Evolutionary conservation across 2,797 vertebrate species (phyloP).

Genomic region (Manis pentadactyla): DNA sequence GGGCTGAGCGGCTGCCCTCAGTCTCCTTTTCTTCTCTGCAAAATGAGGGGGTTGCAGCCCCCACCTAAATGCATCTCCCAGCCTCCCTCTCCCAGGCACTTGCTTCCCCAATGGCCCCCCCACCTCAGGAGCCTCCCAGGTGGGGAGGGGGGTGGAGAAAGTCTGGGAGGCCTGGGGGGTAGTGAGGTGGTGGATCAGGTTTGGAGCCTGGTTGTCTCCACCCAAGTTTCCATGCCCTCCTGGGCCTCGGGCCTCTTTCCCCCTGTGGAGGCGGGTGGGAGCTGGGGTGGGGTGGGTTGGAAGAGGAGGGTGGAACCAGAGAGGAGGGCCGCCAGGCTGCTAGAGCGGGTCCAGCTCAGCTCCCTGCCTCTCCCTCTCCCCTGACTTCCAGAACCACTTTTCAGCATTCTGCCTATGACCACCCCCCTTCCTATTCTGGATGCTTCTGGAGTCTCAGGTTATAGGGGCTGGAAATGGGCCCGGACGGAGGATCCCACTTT

Average conservation of each 20-base stretch:
- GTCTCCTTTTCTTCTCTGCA: neutral
- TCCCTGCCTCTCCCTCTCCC: neutral
- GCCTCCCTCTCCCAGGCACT: neutral
- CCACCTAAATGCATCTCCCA: neutral
- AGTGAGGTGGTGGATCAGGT: too few relatives aligned
- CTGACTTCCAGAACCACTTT: constrained; percentile 6
- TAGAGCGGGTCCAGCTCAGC: neutral
- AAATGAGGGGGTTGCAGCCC: neutral
- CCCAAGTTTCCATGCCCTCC: neutral
- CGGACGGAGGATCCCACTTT: neutral
- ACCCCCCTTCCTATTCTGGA: neutral
- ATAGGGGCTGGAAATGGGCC: neutral
- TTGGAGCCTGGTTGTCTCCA: neutral
- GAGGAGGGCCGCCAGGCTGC: neutral
- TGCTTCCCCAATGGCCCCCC: neutral
- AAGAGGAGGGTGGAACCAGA: neutral
- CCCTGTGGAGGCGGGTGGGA: neutral
- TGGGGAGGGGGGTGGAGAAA: too few relatives aligned
- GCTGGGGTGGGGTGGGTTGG: neutral
- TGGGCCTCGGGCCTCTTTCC: neutral
- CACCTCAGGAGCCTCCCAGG: fast-evolving
- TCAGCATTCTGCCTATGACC: neutral
- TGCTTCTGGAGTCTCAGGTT: neutral
- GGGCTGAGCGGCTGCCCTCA: neutral
- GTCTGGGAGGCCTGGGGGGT: neutral